Conservation (phyloP, 2,113 vertebrate genomes). For the Mesoclemmys tuberculata region DNA sequence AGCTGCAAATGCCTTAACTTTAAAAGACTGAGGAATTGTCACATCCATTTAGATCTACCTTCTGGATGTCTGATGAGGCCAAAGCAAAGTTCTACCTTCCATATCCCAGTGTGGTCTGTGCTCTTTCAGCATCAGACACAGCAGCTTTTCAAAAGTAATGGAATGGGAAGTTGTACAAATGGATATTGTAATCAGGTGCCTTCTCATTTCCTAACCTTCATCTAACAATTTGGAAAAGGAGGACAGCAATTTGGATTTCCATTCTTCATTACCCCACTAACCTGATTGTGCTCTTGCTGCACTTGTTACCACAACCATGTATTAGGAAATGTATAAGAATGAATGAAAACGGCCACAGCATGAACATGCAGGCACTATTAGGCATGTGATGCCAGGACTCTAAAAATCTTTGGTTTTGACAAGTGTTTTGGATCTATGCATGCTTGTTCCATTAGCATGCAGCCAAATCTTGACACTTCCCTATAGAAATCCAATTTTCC, state of each 20-base stretch:
- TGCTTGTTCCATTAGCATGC: neutral
- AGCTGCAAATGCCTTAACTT: neutral
- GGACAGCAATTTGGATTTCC: neutral
- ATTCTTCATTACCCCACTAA: neutral
- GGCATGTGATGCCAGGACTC: neutral
- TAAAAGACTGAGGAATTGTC: accelerated
- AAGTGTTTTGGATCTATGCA: neutral
- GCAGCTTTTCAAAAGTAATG: neutral
- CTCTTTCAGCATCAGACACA: neutral
- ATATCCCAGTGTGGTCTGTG: neutral
- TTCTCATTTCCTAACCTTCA: neutral
- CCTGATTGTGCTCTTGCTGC: neutral
- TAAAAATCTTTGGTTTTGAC: neutral
- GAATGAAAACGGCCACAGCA: accelerated
- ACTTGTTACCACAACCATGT: neutral
- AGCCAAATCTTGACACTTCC: neutral
- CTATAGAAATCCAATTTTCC: neutral
- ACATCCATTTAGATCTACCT: neutral
- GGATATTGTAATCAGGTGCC: neutral
- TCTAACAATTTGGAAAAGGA: neutral
- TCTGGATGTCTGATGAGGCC: neutral
- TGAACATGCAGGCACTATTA: neutral
- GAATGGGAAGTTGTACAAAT: neutral
- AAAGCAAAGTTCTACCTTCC: neutral
- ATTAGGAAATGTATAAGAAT: accelerated